Evolutionary conservation across 2,113 vertebrate genomes (phyloP), one percentile per base, ranked within the genome.

Genomic region (Psilopogon haemacephalus): DNA sequence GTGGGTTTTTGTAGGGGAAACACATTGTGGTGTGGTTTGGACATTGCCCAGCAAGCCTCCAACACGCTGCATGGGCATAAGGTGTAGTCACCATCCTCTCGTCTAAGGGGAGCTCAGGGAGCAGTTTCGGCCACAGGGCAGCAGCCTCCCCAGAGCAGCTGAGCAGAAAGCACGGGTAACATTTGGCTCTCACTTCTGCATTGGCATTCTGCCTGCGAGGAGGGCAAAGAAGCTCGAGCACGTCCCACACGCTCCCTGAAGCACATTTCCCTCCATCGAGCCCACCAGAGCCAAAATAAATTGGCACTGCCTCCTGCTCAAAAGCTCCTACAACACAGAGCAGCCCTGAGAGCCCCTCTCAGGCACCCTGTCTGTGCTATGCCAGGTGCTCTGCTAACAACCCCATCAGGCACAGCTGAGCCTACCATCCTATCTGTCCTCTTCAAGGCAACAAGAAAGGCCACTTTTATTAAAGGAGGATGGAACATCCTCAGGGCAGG

Each of bases 281-380:
- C 93, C 71, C 72, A 73, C 54, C 48, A 89, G 84, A 83, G 95
- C 94, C 93, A 96, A 95, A 94, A 93, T 63, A 96, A 96, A 94
- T 42, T 91, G 85, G 91, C 91, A 89, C 56, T 77, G 87, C 37
- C 26, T 92, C 84, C 64, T 33, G 37, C 42, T 83, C 70, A 50
- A 72, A 64, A 32, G 42, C 52, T 93, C 37, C 78, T 86, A 17
- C 52, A 91, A 76, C 11, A 37, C 71, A 55, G 6, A 50, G 52
- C 68, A 74, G 72, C 65, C 68, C 73, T 11, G 8, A 86, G 71
- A 91, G 64, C 46, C 52, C 60, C 55, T 85, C 59, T 70, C 81
- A 63, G 67, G 67, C 60, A 86, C 32, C 32, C 55, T 33, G 68
- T 35, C 71, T 67, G 46, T 5, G 0, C 17, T 19, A 27, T 20